phyloP scores from a whole-genome alignment of 1,140 invertebrate genomes.

The Drosophila eugracilis region DNA sequence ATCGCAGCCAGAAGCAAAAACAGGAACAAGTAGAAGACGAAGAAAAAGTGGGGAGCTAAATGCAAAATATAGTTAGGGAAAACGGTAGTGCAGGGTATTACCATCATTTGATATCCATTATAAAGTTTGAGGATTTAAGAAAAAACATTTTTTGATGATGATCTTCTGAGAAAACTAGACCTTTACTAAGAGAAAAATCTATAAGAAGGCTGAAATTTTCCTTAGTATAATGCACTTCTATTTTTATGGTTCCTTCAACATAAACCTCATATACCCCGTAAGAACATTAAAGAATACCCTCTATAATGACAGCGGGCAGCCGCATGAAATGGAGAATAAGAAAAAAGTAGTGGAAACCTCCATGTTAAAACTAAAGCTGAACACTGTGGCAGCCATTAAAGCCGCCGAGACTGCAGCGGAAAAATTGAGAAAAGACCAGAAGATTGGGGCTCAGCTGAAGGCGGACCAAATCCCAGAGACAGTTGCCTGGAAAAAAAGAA shows the following conservation, averaged over 20 bases:
- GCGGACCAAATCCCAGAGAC: neutral
- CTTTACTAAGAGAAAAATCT: too few species aligned
- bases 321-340: conserved; percentile 1
- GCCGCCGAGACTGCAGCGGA: conserved; percentile 8
- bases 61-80: conserved; percentile 55
- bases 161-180: too few species aligned
- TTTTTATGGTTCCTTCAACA: too few species aligned
- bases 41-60: conserved; percentile 18
- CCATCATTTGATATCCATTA: neutral
- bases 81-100: neutral
- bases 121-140: neutral
- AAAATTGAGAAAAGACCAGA: conserved; percentile 3
- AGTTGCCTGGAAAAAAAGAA: conserved; percentile 4
- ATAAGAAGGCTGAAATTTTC: too few species aligned
- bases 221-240: too few species aligned
- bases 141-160: too few species aligned
- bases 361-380: neutral
- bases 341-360: neutral
- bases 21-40: conserved; percentile 10
- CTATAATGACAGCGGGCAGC: conserved; percentile 1
- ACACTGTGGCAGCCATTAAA: conserved; percentile 7
- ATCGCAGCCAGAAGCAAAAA: conserved; percentile 34
- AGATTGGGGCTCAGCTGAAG: conserved; percentile 18
- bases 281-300: too few species aligned
- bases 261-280: conserved; percentile 2